phyloP scores from a whole-genome alignment of 2,797 vertebrate genomes.

The Labroides dimidiatus region DNA sequence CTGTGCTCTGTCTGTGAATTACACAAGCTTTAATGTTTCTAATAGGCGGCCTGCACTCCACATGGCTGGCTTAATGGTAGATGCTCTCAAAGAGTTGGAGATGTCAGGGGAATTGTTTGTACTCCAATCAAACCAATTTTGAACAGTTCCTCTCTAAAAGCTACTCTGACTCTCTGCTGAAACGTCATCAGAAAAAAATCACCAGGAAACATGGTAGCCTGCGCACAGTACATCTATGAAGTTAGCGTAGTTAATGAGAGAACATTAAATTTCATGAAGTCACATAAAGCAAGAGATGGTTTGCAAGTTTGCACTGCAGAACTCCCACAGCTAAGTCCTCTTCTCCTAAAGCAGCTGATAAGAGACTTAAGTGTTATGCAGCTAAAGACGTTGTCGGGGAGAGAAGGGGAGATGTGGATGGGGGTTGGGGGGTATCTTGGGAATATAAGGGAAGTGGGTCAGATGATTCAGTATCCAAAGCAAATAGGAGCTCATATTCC shows the following conservation, averaged over 20 bases:
- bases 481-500: slow-evolving; percentile 74
- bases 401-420: slow-evolving; percentile 31
- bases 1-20: slow-evolving; percentile 54
- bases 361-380: slow-evolving; percentile 63
- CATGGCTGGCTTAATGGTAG: slow-evolving; percentile 32
- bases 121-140: slow-evolving; percentile 18
- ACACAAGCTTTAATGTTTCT: slow-evolving; percentile 57
- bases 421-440: slow-evolving; percentile 36
- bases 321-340: slow-evolving; percentile 51
- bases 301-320: slow-evolving; percentile 53
- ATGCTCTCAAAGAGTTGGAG: slow-evolving; percentile 43
- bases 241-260: slow-evolving; percentile 29
- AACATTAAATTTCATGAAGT: slow-evolving; percentile 39
- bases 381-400: slow-evolving; percentile 40
- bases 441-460: slow-evolving; percentile 77
- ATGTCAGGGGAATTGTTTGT: slow-evolving; percentile 44
- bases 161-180: not conserved
- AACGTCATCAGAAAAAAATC: slow-evolving; percentile 12
- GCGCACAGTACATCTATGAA: slow-evolving; percentile 11
- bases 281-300: slow-evolving; percentile 37
- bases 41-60: slow-evolving; percentile 25
- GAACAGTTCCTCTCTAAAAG: slow-evolving; percentile 25
- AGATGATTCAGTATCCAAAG: slow-evolving; percentile 77
- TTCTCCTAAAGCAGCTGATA: slow-evolving; percentile 49
- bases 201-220: slow-evolving; percentile 5